phyloP scores from a whole-genome alignment of 2,888 invertebrate species.

The Drosophila putrida region DNA sequence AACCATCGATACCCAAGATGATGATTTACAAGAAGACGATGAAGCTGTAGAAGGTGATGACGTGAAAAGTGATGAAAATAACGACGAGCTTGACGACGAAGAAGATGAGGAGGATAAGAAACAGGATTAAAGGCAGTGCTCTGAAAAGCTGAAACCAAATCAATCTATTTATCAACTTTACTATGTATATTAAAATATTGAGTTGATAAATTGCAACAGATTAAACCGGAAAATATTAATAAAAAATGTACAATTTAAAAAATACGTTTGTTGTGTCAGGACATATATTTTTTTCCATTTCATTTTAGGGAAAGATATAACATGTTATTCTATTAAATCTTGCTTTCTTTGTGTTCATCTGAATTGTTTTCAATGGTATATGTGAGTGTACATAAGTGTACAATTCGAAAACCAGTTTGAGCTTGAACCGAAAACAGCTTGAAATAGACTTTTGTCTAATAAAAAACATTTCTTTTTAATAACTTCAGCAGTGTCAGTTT shows the following conservation, averaged over 20 bases:
- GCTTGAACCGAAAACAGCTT: background rate
- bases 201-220: too few relatives aligned
- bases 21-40: background rate
- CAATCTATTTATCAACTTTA: background rate
- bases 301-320: too few relatives aligned
- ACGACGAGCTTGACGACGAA: background rate
- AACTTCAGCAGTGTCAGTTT: conserved; percentile 18
- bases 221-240: too few relatives aligned
- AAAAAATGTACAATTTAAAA: too few relatives aligned
- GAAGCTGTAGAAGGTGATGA: background rate
- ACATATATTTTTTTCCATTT: too few relatives aligned
- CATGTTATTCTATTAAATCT: too few relatives aligned
- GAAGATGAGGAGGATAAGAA: background rate
- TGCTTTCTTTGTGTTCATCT: too few relatives aligned
- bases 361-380: too few relatives aligned
- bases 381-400: too few relatives aligned
- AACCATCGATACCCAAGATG: background rate
- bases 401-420: conserved; percentile 13
- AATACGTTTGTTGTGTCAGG: too few relatives aligned
- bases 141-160: background rate
- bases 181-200: background rate
- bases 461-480: background rate
- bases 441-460: background rate
- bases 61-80: background rate
- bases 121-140: background rate